Conservation (phyloP, 2,888 invertebrate genomes). For the Nomada ruficornis region DNA sequence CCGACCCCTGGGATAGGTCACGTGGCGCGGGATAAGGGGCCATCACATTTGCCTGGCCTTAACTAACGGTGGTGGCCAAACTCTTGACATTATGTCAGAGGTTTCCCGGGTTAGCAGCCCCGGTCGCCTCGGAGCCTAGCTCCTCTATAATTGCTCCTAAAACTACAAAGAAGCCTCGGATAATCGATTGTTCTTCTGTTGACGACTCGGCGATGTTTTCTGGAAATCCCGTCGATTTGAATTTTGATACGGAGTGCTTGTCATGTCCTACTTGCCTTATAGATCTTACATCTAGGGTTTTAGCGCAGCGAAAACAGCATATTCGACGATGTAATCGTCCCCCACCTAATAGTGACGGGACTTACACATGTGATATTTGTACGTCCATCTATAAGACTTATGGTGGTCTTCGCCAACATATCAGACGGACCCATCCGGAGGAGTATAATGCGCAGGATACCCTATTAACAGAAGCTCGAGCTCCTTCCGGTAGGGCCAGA, state of each 20-base stretch:
- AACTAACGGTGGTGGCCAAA: background rate
- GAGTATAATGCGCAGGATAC: background rate
- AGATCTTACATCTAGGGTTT: background rate
- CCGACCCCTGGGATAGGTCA: background rate
- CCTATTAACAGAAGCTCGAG: background rate
- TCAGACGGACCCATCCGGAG: background rate
- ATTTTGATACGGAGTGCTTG: background rate
- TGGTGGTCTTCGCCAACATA: slow-evolving; percentile 4
- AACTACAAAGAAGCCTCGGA: slow-evolving; percentile 25
- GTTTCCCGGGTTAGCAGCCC: slow-evolving; percentile 9
- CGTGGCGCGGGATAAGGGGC: background rate
- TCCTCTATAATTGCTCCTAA: slow-evolving; percentile 15
- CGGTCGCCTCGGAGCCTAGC: background rate
- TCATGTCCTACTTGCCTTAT: background rate
- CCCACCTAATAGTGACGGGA: background rate
- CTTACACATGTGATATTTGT: background rate
- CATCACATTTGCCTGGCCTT: too few relatives aligned
- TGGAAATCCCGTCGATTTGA: slow-evolving; percentile 7
- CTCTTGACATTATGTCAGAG: slow-evolving; percentile 5
- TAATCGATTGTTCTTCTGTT: slow-evolving; percentile 4
- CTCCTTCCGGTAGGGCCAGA: background rate
- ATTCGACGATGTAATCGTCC: background rate
- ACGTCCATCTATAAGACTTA: background rate
- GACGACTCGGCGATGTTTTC: slow-evolving; percentile 25
- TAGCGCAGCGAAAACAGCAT: background rate